Base-by-base conservation (phyloP, 2,113 vertebrate species). In the Anarrhichthys ocellatus region DNA sequence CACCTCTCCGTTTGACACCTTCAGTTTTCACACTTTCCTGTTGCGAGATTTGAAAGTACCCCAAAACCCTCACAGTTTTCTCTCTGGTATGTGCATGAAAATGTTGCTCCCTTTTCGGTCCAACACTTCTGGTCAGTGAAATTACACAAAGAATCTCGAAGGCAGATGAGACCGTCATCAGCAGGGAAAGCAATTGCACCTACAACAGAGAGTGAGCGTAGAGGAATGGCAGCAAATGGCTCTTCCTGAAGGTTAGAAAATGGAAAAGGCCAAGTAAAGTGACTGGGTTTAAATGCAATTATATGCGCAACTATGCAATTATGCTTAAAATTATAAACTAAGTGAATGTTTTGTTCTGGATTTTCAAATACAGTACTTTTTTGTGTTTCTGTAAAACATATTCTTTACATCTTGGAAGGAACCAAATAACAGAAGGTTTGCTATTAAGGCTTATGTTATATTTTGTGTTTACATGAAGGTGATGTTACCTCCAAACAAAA, bases 11-110 rank as follows among this genome's bases (percentile, higher is more conserved):
- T 80, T 90, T 81, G 52, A 89, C 93, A 88, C 92, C 85, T 83
- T 85, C 91, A 44, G 70, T 79, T 91, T 92, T 94, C 91, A 90
- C 93, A 93, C 93, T 88, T 79, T 40, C 46, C 27, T 73, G 65
- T 58, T 68, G 69, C 75, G 76, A 79, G 67, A 87, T 75, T 72
- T 77, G 52, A 84, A 81, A 87, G 78, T 66, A 87, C 40, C 78
- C 80, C 56, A 84, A 83, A 90, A 62, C 61, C 44, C 75, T 85
- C 80, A 83, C 76, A 71, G 71, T 78, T 83, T 65, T 6, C 38
- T 78, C 65, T 80, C 18, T 74, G 44, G 32, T 59, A 34, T 62
- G 68, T 61, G 62, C 34, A 22, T 64, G 74, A 65, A 70, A 88
- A 80, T 52, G 73, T 59, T 87, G 75, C 80, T 80, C 78, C 40